A percentile compares a stretch with the other conserved stretches of the same genome.
phyloP scores from a whole-genome alignment of 92 coral and sea anemone genomes.

The Heteractis magnifica region DNA sequence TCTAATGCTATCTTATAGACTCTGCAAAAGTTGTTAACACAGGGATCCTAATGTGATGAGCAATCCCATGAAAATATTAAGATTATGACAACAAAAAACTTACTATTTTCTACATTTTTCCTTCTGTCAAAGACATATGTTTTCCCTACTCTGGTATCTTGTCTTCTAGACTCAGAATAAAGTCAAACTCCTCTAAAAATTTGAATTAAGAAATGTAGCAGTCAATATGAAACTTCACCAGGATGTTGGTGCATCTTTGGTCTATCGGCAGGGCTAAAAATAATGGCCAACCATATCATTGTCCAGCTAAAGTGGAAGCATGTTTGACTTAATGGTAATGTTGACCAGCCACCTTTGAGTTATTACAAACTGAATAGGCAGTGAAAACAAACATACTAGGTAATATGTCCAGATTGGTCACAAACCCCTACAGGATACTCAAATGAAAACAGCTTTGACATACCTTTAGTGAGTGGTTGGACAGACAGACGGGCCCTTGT shows the following conservation, averaged over 20 bases:
- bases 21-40: background rate
- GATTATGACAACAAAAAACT: background rate
- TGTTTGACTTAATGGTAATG: too few relatives aligned
- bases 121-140: background rate
- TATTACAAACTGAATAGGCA: too few relatives aligned
- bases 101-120: background rate
- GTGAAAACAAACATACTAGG: too few relatives aligned
- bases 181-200: slow-evolving; percentile 79
- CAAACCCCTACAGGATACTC: too few relatives aligned
- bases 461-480: slow-evolving; percentile 92
- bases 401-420: too few relatives aligned
- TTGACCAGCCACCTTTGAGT: too few relatives aligned
- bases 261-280: too few relatives aligned
- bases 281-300: too few relatives aligned
- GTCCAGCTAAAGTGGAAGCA: too few relatives aligned
- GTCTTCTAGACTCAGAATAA: slow-evolving; percentile 73
- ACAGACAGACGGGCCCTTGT: slow-evolving; percentile 90
- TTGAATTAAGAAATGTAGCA: background rate
- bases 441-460: background rate
- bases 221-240: too few relatives aligned
- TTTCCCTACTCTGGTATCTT: slow-evolving; percentile 28
- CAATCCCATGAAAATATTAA: background rate
- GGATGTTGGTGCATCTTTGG: too few relatives aligned
- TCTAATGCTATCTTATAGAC: background rate
- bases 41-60: background rate